phyloP scores from a whole-genome alignment of 2,797 vertebrate species.

The Sebastes cheni region DNA sequence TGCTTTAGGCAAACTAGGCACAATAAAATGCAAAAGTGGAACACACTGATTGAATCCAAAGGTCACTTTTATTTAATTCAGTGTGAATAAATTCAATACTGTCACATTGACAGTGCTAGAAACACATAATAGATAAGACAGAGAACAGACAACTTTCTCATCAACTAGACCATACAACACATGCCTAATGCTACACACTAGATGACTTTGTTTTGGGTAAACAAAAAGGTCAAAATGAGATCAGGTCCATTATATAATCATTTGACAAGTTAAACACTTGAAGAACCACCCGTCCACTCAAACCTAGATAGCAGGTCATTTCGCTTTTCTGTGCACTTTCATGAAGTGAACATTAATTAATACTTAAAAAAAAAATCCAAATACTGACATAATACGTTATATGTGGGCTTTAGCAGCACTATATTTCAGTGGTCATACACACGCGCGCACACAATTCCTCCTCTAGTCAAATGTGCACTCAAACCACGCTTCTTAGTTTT shows the following conservation, averaged over 20 bases:
- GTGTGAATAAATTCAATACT: conserved; percentile 62
- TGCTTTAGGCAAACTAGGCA: neutral
- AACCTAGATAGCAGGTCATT: conserved; percentile 17
- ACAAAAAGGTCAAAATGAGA: conserved; percentile 28
- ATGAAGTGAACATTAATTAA: conserved; percentile 45
- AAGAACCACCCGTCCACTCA: neutral
- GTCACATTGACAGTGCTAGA: conserved; percentile 40
- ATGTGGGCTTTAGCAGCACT: conserved; percentile 70
- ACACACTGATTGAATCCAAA: conserved; percentile 59
- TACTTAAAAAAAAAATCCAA: conserved; percentile 50
- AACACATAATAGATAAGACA: conserved; percentile 38
- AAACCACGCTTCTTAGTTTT: conserved; percentile 17
- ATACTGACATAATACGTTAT: conserved; percentile 62
- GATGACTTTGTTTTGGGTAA: conserved; percentile 35
- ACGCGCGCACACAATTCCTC: neutral
- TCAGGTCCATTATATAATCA: conserved; percentile 26
- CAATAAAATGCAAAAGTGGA: neutral
- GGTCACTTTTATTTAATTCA: conserved; percentile 82
- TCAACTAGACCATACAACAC: conserved; percentile 35
- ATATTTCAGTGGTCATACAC: conserved; percentile 45
- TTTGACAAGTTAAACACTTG: conserved; percentile 1
- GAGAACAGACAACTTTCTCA: conserved; percentile 22
- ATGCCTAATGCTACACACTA: conserved; percentile 15
- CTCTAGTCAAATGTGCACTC: conserved; percentile 2
- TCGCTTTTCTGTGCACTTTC: conserved; percentile 22